Percentiles rank a stretch among this genome's conserved stretches.
Evolutionary conservation across 2,888 invertebrate species (phyloP).

Genomic region (Ditylenchus weischeri): DNA sequence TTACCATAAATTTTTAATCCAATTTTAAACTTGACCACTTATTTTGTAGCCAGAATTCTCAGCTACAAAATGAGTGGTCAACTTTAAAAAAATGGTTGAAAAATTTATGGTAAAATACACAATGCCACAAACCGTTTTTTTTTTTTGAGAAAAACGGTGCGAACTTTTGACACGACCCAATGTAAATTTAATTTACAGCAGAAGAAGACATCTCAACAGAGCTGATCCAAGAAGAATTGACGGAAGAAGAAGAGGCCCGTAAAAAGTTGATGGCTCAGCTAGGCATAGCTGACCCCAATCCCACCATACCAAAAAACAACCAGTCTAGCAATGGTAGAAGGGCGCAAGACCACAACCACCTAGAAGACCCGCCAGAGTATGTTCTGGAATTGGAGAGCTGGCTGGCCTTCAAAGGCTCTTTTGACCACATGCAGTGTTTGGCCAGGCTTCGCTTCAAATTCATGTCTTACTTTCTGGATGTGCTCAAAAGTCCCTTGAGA

Average conservation of each 20-base stretch:
- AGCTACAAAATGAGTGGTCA: too few relatives aligned
- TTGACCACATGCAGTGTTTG: slow-evolving; percentile 35
- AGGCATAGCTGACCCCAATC: not conserved
- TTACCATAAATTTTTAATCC: too few relatives aligned
- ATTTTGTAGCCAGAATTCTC: too few relatives aligned
- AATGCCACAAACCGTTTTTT: too few relatives aligned
- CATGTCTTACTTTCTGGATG: slow-evolving; percentile 51
- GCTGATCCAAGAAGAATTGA: not conserved
- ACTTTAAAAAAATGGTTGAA: too few relatives aligned
- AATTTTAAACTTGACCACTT: too few relatives aligned
- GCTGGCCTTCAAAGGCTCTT: slow-evolving; percentile 35
- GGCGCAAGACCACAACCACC: not conserved
- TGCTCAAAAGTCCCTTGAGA: slow-evolving; percentile 34
- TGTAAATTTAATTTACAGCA: slow-evolving; percentile 22
- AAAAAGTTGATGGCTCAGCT: not conserved
- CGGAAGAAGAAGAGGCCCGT: not conserved
- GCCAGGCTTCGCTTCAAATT: slow-evolving; percentile 45
- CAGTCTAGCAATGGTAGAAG: not conserved
- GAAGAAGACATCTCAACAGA: slow-evolving; percentile 25
- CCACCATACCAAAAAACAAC: not conserved
- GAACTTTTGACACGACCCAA: too few relatives aligned
- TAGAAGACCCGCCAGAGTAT: slow-evolving; percentile 23
- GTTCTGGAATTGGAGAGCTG: slow-evolving; percentile 35
- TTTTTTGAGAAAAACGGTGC: too few relatives aligned
- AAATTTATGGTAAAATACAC: too few relatives aligned